Evolutionary conservation across 1,140 invertebrate genomes (phyloP).

Genomic region (Pectinophora gossypiella): DNA sequence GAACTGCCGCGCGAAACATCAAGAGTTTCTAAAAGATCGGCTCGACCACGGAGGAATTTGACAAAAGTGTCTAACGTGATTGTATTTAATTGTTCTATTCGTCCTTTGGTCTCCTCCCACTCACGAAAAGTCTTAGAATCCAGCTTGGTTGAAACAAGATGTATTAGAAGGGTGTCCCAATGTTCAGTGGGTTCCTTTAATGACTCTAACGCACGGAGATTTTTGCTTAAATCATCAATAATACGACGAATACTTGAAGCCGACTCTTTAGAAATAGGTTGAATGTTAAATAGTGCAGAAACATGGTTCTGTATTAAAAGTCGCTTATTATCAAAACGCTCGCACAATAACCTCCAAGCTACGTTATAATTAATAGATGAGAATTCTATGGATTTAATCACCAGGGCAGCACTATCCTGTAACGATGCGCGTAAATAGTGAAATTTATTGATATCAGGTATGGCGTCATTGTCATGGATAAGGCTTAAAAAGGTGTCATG

Average conservation of each 20-base stretch:
- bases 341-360: too few relatives aligned
- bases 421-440: too few relatives aligned
- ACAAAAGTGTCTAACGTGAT: not conserved
- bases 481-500: not conserved
- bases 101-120: not conserved
- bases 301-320: too few relatives aligned
- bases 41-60: not conserved
- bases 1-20: not conserved
- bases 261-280: constrained; percentile 4
- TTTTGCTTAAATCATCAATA: constrained; percentile 4
- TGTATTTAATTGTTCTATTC: not conserved
- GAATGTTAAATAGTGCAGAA: too few relatives aligned
- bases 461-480: not conserved
- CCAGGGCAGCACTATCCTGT: too few relatives aligned
- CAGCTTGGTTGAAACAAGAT: not conserved
- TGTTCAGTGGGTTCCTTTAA: not conserved
- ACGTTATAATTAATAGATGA: too few relatives aligned
- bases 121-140: not conserved
- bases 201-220: not conserved
- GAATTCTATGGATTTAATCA: too few relatives aligned
- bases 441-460: not conserved
- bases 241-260: not conserved
- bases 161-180: not conserved
- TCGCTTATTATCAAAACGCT: too few relatives aligned
- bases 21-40: not conserved